Percentiles rank a stretch among this genome's conserved stretches.
These are phyloP conservation scores for Vidua chalybeata DNA, from an alignment of 2,113 vertebrate species.

Conservation along the genomic window DNA sequence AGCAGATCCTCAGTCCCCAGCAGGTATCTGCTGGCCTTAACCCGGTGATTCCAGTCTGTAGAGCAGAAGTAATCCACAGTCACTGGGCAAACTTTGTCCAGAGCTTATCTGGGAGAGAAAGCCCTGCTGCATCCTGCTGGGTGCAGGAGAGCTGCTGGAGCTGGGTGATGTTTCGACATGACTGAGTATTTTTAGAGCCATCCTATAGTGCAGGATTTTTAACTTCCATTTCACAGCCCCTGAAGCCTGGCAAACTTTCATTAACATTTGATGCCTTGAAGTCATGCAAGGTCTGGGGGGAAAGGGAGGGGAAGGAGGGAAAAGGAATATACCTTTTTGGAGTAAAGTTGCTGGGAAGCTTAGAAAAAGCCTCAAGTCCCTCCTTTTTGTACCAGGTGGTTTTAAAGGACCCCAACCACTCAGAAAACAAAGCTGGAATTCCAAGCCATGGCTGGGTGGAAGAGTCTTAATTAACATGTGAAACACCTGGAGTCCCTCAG, in stretches of 20 bases:
- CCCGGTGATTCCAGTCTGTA: not conserved
- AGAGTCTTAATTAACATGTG: not conserved
- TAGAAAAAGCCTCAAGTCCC: not conserved
- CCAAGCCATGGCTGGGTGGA: not conserved
- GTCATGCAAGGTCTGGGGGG: conserved; percentile 26
- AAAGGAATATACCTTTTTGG: conserved; percentile 4
- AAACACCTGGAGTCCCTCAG: not conserved
- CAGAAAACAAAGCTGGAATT: not conserved
- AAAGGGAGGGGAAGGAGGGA: not conserved
- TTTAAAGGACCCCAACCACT: not conserved
- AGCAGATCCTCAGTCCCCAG: not conserved
- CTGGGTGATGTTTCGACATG: not conserved
- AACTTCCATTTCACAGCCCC: conserved; percentile 56
- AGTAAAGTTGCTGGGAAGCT: not conserved
- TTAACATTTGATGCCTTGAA: conserved; percentile 63
- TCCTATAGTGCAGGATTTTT: conserved; percentile 52
- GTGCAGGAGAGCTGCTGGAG: conserved; percentile 23
- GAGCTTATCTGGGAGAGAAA: not conserved
- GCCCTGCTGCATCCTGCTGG: not conserved
- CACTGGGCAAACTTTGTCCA: not conserved
- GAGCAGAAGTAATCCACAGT: not conserved
- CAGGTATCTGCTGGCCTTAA: not conserved
- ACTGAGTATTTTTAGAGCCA: conserved; percentile 55
- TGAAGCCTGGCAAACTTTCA: conserved; percentile 55
- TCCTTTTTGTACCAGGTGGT: not conserved